Evolutionary conservation across 2,888 invertebrate genomes (phyloP), one percentile per base, ranked within the genome.

Genomic region (Nomada flava): DNA sequence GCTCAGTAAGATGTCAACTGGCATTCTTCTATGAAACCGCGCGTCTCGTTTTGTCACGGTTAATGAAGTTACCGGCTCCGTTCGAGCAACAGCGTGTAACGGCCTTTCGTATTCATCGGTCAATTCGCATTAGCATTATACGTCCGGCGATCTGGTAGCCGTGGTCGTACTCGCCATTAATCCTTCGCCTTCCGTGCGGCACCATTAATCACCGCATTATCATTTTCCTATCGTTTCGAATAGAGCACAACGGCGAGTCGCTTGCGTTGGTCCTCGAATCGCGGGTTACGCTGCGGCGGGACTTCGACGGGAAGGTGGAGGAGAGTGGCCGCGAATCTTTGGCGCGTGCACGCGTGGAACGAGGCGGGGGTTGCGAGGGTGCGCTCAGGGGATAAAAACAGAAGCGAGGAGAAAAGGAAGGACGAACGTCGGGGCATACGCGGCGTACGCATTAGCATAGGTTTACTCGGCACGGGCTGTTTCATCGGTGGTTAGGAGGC

Each of bases 401-500:
- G 18, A 71, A 18, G 36, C 20, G 57, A 55, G n/a, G 42, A 53
- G 44, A 65, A 72, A 79, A 67, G 79, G 73, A 59, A 62, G 47
- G 74, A 63, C 44, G 63, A 42, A 68, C 42, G 65, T 26, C 47
- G 67, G 50, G 76, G 59, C 81, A 88, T 86, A 86, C 88, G 67
- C 55, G 76, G 59, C 81, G 88, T 86, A 86, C 88, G 86, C 85
- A 90, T 90, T 90, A 90, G 88, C 90, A 89, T 90, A 90, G 90
- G 86, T 89, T 89, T 89, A 84, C 87, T 84, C 83, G 87, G 89
- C 89, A 86, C 88, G 82, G 88, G 86, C 82, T 86, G 89, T 86
- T 89, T 90, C 89, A 90, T 90, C 89, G 88, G 86, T 85, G 89
- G 89, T 90, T 90, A 88, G 86, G 80, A 81, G 90, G 90, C 90